These are phyloP conservation scores for Mythimna albipuncta DNA, from an alignment of 2,888 invertebrate genomes.

Conservation along the genomic window DNA sequence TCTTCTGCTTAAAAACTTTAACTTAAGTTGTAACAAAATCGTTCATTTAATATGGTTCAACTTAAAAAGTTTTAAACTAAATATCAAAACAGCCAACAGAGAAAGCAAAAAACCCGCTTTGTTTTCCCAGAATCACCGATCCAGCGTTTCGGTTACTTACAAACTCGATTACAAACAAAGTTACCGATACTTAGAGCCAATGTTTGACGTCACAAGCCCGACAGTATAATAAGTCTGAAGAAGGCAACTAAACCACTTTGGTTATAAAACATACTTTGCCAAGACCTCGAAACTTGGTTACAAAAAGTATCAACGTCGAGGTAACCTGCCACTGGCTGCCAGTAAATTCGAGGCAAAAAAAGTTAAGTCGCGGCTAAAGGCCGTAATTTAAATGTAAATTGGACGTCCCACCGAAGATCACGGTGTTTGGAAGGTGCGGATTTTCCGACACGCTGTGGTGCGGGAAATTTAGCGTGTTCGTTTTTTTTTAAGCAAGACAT, in stretches of 20 bases:
- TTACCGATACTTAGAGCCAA: slow-evolving; percentile 56
- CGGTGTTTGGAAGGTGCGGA: slow-evolving; percentile 47
- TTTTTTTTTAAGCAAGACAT: slow-evolving; percentile 13
- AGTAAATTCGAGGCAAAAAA: slow-evolving; percentile 59
- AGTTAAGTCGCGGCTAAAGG: slow-evolving; percentile 49
- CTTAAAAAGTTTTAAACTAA: slow-evolving; percentile 11
- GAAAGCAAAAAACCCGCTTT: slow-evolving; percentile 20
- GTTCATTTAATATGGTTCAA: neutral
- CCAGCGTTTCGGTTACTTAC: slow-evolving; percentile 30
- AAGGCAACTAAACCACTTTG: slow-evolving; percentile 54
- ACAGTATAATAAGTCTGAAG: slow-evolving; percentile 55
- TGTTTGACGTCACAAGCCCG: slow-evolving; percentile 40
- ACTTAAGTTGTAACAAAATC: neutral
- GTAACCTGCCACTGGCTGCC: slow-evolving; percentile 56
- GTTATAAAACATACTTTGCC: slow-evolving; percentile 60
- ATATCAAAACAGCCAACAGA: neutral
- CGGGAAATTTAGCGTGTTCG: slow-evolving; percentile 15
- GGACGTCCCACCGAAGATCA: slow-evolving; percentile 50
- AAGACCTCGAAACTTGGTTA: slow-evolving; percentile 50
- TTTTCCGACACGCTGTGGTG: slow-evolving; percentile 37
- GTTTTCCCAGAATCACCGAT: slow-evolving; percentile 47
- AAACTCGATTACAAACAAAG: slow-evolving; percentile 58
- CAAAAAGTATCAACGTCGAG: slow-evolving; percentile 58
- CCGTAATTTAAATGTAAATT: slow-evolving; percentile 72
- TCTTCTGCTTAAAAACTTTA: slow-evolving; percentile 3